Evolutionary conservation across 2,888 invertebrate species (phyloP), one percentile per base, ranked within the genome.

Genomic region (Saturnia pavonia): DNA sequence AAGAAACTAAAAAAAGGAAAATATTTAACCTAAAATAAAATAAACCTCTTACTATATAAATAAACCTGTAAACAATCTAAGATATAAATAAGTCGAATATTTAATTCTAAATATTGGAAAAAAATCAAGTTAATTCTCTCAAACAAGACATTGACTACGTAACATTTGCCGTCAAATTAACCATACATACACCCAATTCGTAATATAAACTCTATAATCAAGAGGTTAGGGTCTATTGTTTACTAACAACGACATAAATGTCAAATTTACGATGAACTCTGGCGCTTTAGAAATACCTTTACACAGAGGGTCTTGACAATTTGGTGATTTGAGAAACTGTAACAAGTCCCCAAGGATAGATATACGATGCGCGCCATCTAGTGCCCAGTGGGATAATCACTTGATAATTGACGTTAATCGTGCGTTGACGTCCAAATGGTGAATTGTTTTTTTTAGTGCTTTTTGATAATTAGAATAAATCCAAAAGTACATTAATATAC

Each of bases 301-400:
- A 54, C 16, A 27, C 9, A 11, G 42, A n/a, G 51, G 54, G 67
- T 79, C 79, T 72, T 70, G 7, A 48, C 73, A 77, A 51, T 9
- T 67, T 81, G 78, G 83, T n/a, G 9, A 0, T 19, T 11, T 65
- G 68, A 63, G 65, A 22, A 60, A 25, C 11, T 69, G 71, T 85
- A 86, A 85, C 82, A 87, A 85, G 85, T 82, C 88, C 81, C 83
- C 68, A 77, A 72, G 82, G 87, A 85, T 83, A 80, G 84, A 87
- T 87, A 88, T 85, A 86, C 82, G 85, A 84, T 82, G 82, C 80
- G 78, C 86, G 89, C 87, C 89, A 90, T 89, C 90, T 89, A 87
- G 78, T 83, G 87, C 40, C 78, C 83, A 88, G 83, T 86, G 87
- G 90, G 82, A 85, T 88, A 86, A 91, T 89, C 89, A 88, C 87